Evolutionary conservation across 2,888 invertebrate species (phyloP).

Genomic region (Andrena haemorrhoa): DNA sequence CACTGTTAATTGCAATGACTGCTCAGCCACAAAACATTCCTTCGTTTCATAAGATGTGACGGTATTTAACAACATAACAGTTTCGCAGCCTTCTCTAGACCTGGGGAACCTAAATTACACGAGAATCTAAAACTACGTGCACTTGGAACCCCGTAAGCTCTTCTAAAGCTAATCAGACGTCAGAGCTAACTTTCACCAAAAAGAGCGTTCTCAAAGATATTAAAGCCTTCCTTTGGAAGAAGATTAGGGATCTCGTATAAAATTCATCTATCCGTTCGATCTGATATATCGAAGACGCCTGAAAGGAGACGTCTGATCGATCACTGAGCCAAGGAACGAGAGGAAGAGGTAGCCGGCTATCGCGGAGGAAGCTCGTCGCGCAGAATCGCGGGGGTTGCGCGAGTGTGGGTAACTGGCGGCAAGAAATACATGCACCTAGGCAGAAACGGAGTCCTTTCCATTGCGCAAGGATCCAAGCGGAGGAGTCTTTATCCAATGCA

Average conservation of each 20-base stretch:
- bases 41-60: too few relatives aligned
- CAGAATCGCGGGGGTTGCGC: conserved; percentile 14
- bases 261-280: background rate
- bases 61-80: too few relatives aligned
- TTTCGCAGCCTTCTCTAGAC: too few relatives aligned
- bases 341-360: conserved; percentile 29
- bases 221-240: background rate
- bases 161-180: too few relatives aligned
- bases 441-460: conserved; percentile 60
- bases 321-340: conserved; percentile 22
- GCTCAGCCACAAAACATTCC: too few relatives aligned
- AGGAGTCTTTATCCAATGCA: conserved; percentile 69
- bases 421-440: conserved; percentile 45
- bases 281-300: background rate
- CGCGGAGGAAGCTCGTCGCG: conserved; percentile 25
- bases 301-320: conserved; percentile 15
- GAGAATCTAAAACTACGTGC: too few relatives aligned
- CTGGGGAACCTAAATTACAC: too few relatives aligned
- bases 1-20: too few relatives aligned
- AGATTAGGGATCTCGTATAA: background rate
- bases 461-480: conserved; percentile 69
- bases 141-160: too few relatives aligned
- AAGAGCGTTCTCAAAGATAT: too few relatives aligned
- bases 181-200: too few relatives aligned
- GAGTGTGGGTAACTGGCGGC: conserved; percentile 16